Percentiles rank a stretch among this genome's conserved stretches.
Conservation (phyloP, 2,797 vertebrate species). For the Macrochelys suwanniensis region DNA sequence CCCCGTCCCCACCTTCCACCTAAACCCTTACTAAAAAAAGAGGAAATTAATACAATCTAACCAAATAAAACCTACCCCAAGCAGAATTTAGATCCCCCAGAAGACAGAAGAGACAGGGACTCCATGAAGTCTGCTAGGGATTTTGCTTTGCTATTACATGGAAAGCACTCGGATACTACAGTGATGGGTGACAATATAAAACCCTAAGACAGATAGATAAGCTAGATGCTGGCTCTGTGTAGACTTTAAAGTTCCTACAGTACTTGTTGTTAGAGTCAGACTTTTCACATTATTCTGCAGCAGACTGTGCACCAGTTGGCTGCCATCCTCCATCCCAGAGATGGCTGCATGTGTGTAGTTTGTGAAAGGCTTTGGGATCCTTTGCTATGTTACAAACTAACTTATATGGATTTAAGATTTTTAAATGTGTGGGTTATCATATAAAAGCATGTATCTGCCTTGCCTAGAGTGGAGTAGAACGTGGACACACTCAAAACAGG, state of each 20-base stretch:
- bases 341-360: neutral
- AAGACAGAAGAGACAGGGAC: neutral
- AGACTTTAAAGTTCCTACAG: neutral
- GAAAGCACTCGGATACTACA: neutral
- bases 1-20: neutral
- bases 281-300: neutral
- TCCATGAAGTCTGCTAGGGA: accelerated
- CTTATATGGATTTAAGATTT: neutral
- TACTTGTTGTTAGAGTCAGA: neutral
- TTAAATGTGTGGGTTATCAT: too few relatives aligned
- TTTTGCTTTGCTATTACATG: neutral
- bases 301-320: neutral
- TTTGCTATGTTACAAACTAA: too few relatives aligned
- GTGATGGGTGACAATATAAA: neutral
- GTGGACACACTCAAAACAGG: neutral
- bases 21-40: neutral
- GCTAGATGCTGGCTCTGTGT: neutral
- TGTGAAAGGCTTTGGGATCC: neutral
- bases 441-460: neutral
- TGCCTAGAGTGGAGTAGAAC: neutral
- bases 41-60: neutral
- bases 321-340: neutral
- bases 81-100: neutral
- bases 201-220: neutral
- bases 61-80: neutral